Percentiles rank a stretch among this genome's conserved stretches.
These are phyloP conservation scores for Rhodophaea formosa DNA, from an alignment of 2,888 invertebrate species.

Conservation along the genomic window DNA sequence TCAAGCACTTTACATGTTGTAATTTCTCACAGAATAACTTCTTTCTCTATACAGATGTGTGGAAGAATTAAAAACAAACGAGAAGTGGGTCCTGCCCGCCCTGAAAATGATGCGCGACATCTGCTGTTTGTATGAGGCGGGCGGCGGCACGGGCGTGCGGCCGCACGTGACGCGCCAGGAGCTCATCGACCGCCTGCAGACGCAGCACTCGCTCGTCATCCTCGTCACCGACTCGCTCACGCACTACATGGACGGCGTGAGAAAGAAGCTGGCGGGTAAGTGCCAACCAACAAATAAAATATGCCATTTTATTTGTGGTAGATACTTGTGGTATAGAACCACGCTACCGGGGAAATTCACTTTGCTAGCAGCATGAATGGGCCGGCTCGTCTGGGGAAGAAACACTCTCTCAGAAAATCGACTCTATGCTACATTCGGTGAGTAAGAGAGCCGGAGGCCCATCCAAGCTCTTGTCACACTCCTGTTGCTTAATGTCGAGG, in stretches of 20 bases:
- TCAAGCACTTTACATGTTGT: not conserved
- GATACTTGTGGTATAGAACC: too few relatives aligned
- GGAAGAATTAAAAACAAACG: slow-evolving; percentile 93
- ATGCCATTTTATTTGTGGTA: too few relatives aligned
- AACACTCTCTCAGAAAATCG: too few relatives aligned
- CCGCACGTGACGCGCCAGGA: slow-evolving; percentile 82
- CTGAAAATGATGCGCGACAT: slow-evolving; percentile 97
- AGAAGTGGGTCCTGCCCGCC: slow-evolving; percentile 96
- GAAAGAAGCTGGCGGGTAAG: slow-evolving; percentile 73
- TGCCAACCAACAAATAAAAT: not conserved
- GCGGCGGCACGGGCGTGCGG: slow-evolving; percentile 75
- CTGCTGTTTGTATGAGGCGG: slow-evolving; percentile 95
- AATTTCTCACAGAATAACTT: not conserved
- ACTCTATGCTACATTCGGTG: too few relatives aligned
- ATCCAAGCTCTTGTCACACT: too few relatives aligned
- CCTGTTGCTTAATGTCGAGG: too few relatives aligned
- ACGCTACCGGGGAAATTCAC: too few relatives aligned
- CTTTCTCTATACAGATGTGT: slow-evolving; percentile 82
- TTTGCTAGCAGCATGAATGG: too few relatives aligned
- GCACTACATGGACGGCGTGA: slow-evolving; percentile 93
- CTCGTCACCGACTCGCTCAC: slow-evolving; percentile 96
- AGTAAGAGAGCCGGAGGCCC: too few relatives aligned
- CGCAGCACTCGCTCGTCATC: slow-evolving; percentile 95
- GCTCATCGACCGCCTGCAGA: slow-evolving; percentile 94
- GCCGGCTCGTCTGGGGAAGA: too few relatives aligned